Conservation (phyloP, 2,113 vertebrate genomes). For the Bos indicus region DNA sequence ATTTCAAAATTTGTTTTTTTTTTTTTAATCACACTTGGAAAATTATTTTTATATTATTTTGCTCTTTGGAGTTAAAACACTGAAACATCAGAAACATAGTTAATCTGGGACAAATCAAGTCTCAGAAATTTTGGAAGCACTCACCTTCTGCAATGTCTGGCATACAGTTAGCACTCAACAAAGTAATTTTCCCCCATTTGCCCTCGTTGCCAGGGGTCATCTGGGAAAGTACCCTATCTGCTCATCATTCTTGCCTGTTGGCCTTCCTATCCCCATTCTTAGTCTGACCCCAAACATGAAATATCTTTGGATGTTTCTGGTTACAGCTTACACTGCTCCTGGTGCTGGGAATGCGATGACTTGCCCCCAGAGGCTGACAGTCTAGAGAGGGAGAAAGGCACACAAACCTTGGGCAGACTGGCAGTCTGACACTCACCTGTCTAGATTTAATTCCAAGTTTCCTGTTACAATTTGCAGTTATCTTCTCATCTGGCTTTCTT, state of each 20-base stretch:
- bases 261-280: not conserved
- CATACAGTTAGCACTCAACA: not conserved
- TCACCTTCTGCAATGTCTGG: not conserved
- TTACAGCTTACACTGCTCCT: not conserved
- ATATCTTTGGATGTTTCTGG: not conserved
- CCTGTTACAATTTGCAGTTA: not conserved
- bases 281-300: not conserved
- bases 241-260: not conserved
- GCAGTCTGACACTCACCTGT: not conserved
- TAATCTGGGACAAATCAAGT: not conserved
- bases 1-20: not conserved
- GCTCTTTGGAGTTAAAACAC: slow-evolving; percentile 1
- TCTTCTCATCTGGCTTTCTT: not conserved
- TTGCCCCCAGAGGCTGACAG: not conserved
- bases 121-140: slow-evolving; percentile 6
- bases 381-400: not conserved
- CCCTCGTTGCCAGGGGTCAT: not conserved
- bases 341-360: not conserved
- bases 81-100: not conserved
- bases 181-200: not conserved
- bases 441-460: not conserved
- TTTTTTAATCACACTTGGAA: not conserved
- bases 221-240: not conserved
- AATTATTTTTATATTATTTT: not conserved
- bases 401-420: not conserved